Conservation (phyloP, 2,888 invertebrate species). For the Phengaris alcon region DNA sequence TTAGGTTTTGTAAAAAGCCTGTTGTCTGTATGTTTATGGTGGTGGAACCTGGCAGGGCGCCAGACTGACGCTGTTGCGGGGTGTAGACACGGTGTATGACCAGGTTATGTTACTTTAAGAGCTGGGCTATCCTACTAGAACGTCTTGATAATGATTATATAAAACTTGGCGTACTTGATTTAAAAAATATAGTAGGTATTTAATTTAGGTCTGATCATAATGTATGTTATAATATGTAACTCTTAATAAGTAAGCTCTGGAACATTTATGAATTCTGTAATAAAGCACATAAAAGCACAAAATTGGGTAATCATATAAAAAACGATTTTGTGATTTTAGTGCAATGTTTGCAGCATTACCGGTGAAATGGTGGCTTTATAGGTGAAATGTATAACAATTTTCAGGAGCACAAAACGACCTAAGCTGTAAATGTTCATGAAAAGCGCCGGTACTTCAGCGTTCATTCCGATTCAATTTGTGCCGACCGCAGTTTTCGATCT, state of each 20-base stretch:
- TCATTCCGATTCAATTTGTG: slow-evolving; percentile 46
- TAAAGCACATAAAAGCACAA: no score
- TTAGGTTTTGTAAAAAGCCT: slow-evolving; percentile 27
- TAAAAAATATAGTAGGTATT: no score
- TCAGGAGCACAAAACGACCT: not conserved
- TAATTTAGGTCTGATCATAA: no score
- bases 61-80: slow-evolving; percentile 22
- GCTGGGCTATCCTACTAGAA: not conserved
- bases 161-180: not conserved
- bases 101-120: slow-evolving; percentile 19
- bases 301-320: not conserved
- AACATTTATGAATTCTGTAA: no score
- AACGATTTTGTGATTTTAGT: not conserved
- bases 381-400: slow-evolving; percentile 24
- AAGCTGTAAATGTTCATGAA: slow-evolving; percentile 17
- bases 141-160: slow-evolving; percentile 8
- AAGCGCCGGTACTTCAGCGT: slow-evolving; percentile 31
- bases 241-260: no score
- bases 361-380: not conserved
- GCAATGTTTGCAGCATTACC: not conserved
- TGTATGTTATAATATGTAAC: no score
- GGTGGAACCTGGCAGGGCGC: slow-evolving; percentile 17
- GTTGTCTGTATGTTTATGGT: slow-evolving; percentile 21
- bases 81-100: slow-evolving; percentile 26
- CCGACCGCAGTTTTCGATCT: slow-evolving; percentile 59